Conservation (phyloP, 2,113 vertebrate species). For the Salvelinus namaycush region DNA sequence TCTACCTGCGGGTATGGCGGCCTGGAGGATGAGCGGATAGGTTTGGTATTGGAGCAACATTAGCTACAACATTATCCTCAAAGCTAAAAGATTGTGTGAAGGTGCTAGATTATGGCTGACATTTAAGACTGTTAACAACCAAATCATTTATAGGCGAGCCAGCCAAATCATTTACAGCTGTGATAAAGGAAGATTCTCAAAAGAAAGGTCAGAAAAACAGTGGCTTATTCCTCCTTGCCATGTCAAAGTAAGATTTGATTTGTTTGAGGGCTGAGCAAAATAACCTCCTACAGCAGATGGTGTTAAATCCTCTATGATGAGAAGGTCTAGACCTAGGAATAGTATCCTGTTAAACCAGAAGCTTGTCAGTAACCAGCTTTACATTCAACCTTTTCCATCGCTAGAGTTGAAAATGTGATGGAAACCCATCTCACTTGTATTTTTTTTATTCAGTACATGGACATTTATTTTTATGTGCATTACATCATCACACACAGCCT, state of each 20-base stretch:
- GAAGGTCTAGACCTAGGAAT: constrained; percentile 41
- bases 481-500: no score
- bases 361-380: background rate
- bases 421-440: no score
- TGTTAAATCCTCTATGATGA: constrained; percentile 34
- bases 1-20: background rate
- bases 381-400: no score
- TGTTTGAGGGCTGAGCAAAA: background rate
- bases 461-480: no score
- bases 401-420: no score
- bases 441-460: no score
- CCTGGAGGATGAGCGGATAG: background rate
- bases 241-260: background rate
- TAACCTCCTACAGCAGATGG: constrained; percentile 40
- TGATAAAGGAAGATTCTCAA: no score
- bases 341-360: constrained; percentile 2
- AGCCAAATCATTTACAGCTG: no score
- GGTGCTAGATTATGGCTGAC: no score
- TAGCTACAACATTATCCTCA: background rate
- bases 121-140: no score
- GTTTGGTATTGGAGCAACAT: background rate
- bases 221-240: background rate
- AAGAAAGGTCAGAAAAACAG: background rate
- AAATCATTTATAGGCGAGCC: no score
- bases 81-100: background rate